Percentiles rank a stretch among this genome's conserved stretches.
Conservation (phyloP, 2,797 vertebrate species). For the Pseudomugil tenellus region DNA sequence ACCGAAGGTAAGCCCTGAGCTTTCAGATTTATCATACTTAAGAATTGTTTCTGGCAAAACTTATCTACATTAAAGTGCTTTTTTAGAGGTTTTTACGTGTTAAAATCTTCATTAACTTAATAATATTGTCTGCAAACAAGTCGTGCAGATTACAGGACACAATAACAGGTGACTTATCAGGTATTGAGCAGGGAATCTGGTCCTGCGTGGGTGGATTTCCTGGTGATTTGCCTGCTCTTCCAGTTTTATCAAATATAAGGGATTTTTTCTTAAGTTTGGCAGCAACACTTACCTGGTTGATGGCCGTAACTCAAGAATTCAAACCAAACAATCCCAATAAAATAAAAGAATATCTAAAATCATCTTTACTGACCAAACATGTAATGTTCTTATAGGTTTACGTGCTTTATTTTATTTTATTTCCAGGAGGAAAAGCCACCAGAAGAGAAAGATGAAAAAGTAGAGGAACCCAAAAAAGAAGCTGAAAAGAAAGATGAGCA, state of each 20-base stretch:
- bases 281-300: not conserved
- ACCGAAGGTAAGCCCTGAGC: conserved; percentile 64
- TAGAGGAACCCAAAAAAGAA: conserved; percentile 47
- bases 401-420: not conserved
- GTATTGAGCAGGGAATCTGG: not conserved
- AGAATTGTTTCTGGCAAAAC: not conserved
- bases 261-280: not conserved
- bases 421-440: conserved; percentile 65
- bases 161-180: conserved; percentile 1
- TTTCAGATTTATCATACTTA: not conserved
- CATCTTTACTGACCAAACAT: too few species aligned
- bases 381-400: not conserved
- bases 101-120: not conserved
- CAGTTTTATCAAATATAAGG: not conserved
- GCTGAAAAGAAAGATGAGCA: conserved; percentile 37
- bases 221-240: not conserved
- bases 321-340: not conserved
- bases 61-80: not conserved
- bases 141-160: not conserved
- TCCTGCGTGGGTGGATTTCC: not conserved
- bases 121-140: not conserved
- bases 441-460: conserved; percentile 59
- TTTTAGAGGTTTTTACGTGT: not conserved
- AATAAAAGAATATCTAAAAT: not conserved
- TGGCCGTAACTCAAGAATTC: not conserved